These are phyloP conservation scores for Rhinopomastus cyanomelas DNA, from an alignment of 2,113 vertebrate species.

Conservation along the genomic window DNA sequence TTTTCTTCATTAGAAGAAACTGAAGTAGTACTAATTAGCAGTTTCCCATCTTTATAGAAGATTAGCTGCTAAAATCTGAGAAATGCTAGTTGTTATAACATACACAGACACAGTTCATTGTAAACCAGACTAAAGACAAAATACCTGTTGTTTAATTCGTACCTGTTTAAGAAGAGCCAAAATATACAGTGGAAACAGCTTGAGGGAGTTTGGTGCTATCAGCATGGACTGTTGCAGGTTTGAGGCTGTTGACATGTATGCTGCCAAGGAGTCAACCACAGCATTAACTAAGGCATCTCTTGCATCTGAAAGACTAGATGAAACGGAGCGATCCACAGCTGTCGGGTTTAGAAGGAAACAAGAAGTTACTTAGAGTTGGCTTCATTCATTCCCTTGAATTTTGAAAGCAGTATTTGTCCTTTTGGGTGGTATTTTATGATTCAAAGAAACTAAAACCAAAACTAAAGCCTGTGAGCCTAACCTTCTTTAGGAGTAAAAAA, in stretches of 20 bases:
- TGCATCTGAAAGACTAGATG: conserved; percentile 90
- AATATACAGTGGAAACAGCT: conserved; percentile 91
- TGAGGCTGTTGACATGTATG: conserved; percentile 86
- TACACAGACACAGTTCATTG: not conserved
- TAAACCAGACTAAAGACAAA: not conserved
- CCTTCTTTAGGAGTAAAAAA: not conserved
- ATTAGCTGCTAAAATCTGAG: not conserved
- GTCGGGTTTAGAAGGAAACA: not conserved
- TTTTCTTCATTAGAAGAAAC: not conserved
- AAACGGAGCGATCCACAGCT: conserved; percentile 94
- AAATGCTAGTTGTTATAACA: not conserved
- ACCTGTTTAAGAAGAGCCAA: conserved; percentile 97
- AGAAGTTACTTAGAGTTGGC: not conserved
- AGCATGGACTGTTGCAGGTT: conserved; percentile 86
- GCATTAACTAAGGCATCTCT: conserved; percentile 95
- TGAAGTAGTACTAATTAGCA: not conserved
- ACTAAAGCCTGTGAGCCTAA: not conserved
- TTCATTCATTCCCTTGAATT: not conserved
- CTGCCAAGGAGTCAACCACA: conserved; percentile 85
- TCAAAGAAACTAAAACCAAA: not conserved
- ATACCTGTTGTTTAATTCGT: not conserved
- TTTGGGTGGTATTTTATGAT: not conserved
- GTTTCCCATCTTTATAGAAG: not conserved
- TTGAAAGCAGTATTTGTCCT: not conserved
- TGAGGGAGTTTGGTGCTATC: conserved; percentile 83